Evolutionary conservation across 2,888 invertebrate species (phyloP), one percentile per base, ranked within the genome.

Genomic region (Horisme vitalbata): DNA sequence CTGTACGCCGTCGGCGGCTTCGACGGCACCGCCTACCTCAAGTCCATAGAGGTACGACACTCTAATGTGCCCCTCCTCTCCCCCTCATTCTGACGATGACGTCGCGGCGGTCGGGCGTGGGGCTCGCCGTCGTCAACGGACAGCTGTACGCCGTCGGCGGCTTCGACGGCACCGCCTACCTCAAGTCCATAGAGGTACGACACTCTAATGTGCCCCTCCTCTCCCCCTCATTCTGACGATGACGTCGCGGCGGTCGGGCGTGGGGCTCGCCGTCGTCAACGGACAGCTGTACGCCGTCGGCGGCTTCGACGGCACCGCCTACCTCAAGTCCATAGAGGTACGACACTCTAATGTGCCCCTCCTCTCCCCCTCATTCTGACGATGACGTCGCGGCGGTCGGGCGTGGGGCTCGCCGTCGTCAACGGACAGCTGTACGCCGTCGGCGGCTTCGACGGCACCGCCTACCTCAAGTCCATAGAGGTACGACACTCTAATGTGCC

Each of bases 61-160:
- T n/a, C n/a, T n/a, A n/a, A n/a, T n/a, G n/a, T n/a, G n/a, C n/a
- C n/a, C n/a, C n/a, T n/a, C n/a, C n/a, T n/a, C n/a, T n/a, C n/a
- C n/a, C n/a, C n/a, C n/a, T n/a, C n/a, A n/a, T n/a, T n/a, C n/a
- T 99, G 30, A 99, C 99, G 28, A 99, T 99, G 99, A 99, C 97
- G 60, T 98, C 98, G 2, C 92, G 99, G 58, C 92, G 99, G 71
- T 97, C 97, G 83, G 99, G 99, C 79, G 99, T 99, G 52, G 99
- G 99, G 10, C 91, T 99, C 56, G 99, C 99, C 20, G 99, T 99
- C 3, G 99, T 99, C 10, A 99, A 99, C 90, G 98, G 98, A 0
- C 97, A 98, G 77, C 90, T 99, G 41, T 99, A 98, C 90, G 99
- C 99, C 18, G 99, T 99, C 35, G 99, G 99, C 27, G 99, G 99